Conservation (phyloP, 2,888 invertebrate species). For the Dolomedes plantarius region DNA sequence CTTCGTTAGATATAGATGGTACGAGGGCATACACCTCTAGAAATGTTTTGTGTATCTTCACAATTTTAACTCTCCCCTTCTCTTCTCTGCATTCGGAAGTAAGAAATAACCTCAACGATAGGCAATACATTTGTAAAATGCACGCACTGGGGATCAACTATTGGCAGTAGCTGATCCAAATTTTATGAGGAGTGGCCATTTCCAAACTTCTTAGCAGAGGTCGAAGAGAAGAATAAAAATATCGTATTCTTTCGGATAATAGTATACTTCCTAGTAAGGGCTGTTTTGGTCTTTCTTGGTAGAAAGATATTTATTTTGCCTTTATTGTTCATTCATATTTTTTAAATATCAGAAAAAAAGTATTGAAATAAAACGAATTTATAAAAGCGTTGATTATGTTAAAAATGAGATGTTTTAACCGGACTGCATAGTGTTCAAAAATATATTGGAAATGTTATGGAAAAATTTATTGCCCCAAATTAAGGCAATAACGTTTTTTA, state of each 20-base stretch:
- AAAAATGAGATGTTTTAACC: no score
- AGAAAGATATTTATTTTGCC: no score
- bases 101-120: slow-evolving; percentile 52
- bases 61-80: not conserved
- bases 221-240: not conserved
- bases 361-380: no score
- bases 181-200: slow-evolving; percentile 59
- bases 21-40: slow-evolving; percentile 34
- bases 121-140: slow-evolving; percentile 67
- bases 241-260: not conserved
- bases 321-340: no score
- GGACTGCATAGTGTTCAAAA: no score
- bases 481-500: no score
- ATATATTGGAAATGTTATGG: no score
- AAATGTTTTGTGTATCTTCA: slow-evolving; percentile 21
- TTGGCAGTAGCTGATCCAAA: slow-evolving; percentile 47
- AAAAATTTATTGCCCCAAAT: no score
- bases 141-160: slow-evolving; percentile 33
- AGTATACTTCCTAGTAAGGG: not conserved
- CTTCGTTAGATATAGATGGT: slow-evolving; percentile 71
- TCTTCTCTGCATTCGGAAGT: not conserved
- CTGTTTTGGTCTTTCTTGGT: no score
- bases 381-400: no score
- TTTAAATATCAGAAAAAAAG: no score
- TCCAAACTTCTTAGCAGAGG: slow-evolving; percentile 21